Conservation (phyloP, 2,113 vertebrate genomes). For the Microcebus lehilahytsara region DNA sequence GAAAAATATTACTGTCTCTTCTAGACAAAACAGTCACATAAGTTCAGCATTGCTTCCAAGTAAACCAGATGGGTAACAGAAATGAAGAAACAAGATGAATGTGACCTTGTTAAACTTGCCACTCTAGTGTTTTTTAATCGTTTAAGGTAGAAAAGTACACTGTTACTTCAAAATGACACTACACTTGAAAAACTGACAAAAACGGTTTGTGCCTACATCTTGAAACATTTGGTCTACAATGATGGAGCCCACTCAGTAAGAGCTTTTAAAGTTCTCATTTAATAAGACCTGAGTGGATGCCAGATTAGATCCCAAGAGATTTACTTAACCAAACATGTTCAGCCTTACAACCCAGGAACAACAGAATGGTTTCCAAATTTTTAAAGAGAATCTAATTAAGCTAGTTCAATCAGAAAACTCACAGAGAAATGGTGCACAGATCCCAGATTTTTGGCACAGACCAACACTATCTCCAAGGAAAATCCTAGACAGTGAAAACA, state of each 20-base stretch:
- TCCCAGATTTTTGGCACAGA: constrained; percentile 33
- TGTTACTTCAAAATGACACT: constrained; percentile 41
- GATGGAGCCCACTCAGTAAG: constrained; percentile 52
- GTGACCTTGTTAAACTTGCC: constrained; percentile 43
- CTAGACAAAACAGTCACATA: neutral
- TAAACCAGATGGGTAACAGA: constrained; percentile 39
- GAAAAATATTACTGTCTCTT: neutral
- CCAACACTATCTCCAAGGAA: constrained; percentile 20
- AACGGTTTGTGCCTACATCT: constrained; percentile 43
- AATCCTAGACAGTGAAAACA: constrained; percentile 32
- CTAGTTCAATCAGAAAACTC: constrained; percentile 31
- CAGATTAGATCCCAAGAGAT: constrained; percentile 53
- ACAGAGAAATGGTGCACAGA: neutral
- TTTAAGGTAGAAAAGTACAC: constrained; percentile 14
- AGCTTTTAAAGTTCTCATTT: constrained; percentile 61
- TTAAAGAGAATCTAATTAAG: constrained; percentile 58
- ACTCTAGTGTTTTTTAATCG: neutral
- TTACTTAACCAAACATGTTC: constrained; percentile 62
- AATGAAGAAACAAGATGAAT: constrained; percentile 43
- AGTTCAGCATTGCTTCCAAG: constrained; percentile 46
- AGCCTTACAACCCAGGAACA: constrained; percentile 50
- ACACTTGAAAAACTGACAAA: constrained; percentile 18
- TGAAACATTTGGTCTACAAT: constrained; percentile 58
- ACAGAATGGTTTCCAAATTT: constrained; percentile 62
- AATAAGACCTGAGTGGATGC: constrained; percentile 53